Base-by-base conservation (phyloP, 37 sponge, comb jelly and placozoan genomes). In the Lycopodina hypogea region DNA sequence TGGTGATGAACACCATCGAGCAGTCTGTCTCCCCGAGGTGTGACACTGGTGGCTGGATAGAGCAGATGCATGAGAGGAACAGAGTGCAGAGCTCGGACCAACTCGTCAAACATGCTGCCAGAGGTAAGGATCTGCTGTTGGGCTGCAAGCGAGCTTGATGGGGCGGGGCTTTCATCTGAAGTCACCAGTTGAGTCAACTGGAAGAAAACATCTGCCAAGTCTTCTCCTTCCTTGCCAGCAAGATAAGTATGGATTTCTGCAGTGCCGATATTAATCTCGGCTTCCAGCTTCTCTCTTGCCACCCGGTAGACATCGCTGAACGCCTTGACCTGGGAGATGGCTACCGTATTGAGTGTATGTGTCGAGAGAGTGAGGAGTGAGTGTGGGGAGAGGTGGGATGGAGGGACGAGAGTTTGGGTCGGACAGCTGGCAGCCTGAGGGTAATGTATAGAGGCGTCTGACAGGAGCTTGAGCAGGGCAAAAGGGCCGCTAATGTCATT, bases 341-440 rank as follows among this genome's bases (percentile, higher is more conserved):
- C 12, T 22, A 22, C 28, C 2, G 34, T n/a, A 23, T 19, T 39
- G 3, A 81, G 42, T 7, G 30, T 71, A 56, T 69, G 77, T 0
- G 55, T 26, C 21, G 64, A 71, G 26, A 32, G 48, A 2, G 87
- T 76, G 77, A 81, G 87, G 32, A 81, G 78, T 38, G 52, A 71
- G 82, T 87, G 87, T 21, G 87, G 87, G 36, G 87, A 87, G 23
- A 28, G 35, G 39, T 53, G 42, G 74, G 76, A 72, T 23, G 75
- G 69, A 23, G 78, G 59, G 24, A 81, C 77, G 11, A 87, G 42
- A 30, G 55, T 56, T 1, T 74, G 82, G 78, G 81, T 62, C 15
- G 69, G 30, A 19, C 81, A 76, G 35, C 56, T 34, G 32, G 12
- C 7, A 29, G 56, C 1, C 55, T 24, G 34, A 41, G 45, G 42